phyloP scores from a whole-genome alignment of 2,888 invertebrate genomes.

The Pseudanteris insignis region DNA sequence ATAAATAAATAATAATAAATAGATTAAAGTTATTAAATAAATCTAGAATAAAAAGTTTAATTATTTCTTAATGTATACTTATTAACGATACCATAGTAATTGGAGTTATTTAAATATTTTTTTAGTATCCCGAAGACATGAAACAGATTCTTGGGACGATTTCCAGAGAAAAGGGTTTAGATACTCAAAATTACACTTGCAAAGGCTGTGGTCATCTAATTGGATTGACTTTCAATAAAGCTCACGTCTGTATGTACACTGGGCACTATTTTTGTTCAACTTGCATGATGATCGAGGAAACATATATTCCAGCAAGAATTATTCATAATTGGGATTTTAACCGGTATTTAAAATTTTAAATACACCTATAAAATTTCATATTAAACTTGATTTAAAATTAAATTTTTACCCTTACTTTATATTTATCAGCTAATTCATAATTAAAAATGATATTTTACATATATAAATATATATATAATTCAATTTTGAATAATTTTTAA shows the following conservation, averaged over 20 bases:
- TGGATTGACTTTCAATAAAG: constrained; percentile 72
- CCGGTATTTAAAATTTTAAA: constrained; percentile 64
- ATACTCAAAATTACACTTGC: constrained; percentile 88
- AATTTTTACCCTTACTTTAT: too few species aligned
- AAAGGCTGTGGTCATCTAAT: constrained; percentile 75
- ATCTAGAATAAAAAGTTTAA: too few species aligned
- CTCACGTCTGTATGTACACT: constrained; percentile 83
- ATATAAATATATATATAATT: not conserved
- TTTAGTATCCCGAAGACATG: too few species aligned
- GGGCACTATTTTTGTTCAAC: constrained; percentile 89
- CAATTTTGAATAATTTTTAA: constrained; percentile 2
- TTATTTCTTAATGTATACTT: too few species aligned
- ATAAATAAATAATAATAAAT: too few species aligned
- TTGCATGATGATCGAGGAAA: constrained; percentile 85
- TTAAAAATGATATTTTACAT: too few species aligned
- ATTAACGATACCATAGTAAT: too few species aligned
- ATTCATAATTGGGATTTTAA: constrained; percentile 95
- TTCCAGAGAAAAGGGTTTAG: constrained; percentile 82
- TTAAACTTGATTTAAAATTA: too few species aligned
- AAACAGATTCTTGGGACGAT: constrained; percentile 75
- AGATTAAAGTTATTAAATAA: too few species aligned
- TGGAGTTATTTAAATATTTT: too few species aligned
- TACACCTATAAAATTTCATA: too few species aligned
- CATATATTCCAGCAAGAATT: constrained; percentile 86
- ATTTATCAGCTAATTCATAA: too few species aligned